Evolutionary conservation across 2,113 vertebrate species (phyloP), one percentile per base, ranked within the genome.

Genomic region (Gila orcuttii): DNA sequence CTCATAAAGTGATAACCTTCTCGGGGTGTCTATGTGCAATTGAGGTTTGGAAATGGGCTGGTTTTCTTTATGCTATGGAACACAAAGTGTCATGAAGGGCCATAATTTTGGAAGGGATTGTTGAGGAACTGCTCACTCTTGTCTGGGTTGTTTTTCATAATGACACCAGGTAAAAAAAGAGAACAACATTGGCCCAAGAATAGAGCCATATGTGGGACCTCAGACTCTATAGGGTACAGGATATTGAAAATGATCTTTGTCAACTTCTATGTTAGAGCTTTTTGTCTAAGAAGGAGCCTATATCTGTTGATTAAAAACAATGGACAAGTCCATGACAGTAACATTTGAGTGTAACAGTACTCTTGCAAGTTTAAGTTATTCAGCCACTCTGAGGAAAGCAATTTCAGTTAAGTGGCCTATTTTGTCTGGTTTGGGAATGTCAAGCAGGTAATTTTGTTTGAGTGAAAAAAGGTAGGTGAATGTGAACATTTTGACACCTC

Each of bases 371-470:
- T 62, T 79, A 80, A 80, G 57, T 80, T 5, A 80, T 47, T 64
- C 39, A 80, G 23, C 45, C 57, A 25, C 57, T 45, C 8, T 19
- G 8, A 42, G 3, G 33, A 21, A 28, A 79, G 33, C 17, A 15
- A 60, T 79, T 79, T 79, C 77, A 17, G 55, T 60, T 78, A n/a
- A 59, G 55, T 78, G 19, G 71, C 12, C 39, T 50, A 17, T 75
- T 75, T 59, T 55, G 13, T 2, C 25, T 31, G 15, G 8, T 77
- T 55, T 62, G 57, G 4, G 57, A 79, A 42, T 57, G 77, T 62
- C 77, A 60, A 60, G 31, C 21, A 39, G 33, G 33, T 60, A 79
- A 79, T 42, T 74, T 74, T 75, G 71, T 74, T 74, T 6, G 42
- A 74, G 42, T 74, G 71, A 25, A 74, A 74, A 74, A 45, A 15